Percentiles rank a stretch among this genome's conserved stretches.
Evolutionary conservation across 1,140 invertebrate genomes (phyloP).

Genomic region (Aphelinus certus): DNA sequence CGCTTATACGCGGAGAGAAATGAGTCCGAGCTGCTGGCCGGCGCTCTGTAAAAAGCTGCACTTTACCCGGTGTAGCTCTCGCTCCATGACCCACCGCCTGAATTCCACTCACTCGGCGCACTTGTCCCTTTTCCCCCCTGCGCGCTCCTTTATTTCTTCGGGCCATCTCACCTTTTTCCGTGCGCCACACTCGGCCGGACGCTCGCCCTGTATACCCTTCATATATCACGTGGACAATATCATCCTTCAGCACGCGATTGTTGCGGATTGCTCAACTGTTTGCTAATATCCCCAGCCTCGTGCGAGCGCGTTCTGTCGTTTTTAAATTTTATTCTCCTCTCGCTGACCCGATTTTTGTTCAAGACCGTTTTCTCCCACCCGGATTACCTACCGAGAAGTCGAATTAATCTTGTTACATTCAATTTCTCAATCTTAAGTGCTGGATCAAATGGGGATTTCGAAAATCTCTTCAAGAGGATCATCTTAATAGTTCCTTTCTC

Average conservation of each 20-base stretch:
- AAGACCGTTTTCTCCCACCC: no score
- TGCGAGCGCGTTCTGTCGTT: no score
- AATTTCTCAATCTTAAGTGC: no score
- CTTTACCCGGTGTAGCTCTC: constrained; percentile 12
- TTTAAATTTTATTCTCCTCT: no score
- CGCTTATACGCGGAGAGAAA: constrained; percentile 23
- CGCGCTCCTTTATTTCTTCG: constrained; percentile 8
- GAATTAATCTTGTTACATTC: no score
- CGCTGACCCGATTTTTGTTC: no score
- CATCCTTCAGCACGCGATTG: background rate
- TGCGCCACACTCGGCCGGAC: background rate
- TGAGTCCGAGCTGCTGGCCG: constrained; percentile 31
- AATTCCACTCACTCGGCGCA: constrained; percentile 13
- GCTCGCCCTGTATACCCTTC: background rate
- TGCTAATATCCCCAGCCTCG: no score
- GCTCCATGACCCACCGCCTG: constrained; percentile 6
- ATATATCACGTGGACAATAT: background rate
- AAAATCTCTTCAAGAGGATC: no score
- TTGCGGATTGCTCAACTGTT: no score
- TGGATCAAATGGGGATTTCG: no score
- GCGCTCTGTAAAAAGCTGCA: constrained; percentile 37
- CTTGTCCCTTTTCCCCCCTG: constrained; percentile 26
- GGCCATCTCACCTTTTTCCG: constrained; percentile 3
- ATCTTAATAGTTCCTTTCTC: no score
- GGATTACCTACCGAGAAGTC: no score